A percentile compares a stretch with the other conserved stretches of the same genome.
Evolutionary conservation across 2,113 vertebrate genomes (phyloP).

Genomic region (Tragelaphus scriptus): DNA sequence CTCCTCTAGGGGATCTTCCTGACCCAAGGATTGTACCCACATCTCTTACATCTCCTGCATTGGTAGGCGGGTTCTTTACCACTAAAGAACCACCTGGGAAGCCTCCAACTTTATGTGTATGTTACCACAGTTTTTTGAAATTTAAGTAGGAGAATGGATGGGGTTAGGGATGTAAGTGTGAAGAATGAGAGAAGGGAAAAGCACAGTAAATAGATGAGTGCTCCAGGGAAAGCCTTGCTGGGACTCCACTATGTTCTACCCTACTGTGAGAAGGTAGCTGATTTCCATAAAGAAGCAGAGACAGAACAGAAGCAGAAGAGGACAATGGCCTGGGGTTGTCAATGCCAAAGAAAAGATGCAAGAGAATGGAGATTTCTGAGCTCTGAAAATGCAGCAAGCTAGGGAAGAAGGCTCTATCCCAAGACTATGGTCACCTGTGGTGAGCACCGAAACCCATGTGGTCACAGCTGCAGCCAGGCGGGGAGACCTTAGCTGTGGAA

Average conservation of each 20-base stretch:
- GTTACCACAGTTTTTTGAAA: neutral
- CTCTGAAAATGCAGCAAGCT: neutral
- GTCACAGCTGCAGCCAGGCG: neutral
- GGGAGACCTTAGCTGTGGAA: neutral
- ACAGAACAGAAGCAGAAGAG: neutral
- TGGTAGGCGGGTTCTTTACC: neutral
- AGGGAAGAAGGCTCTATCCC: neutral
- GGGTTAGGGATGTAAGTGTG: neutral
- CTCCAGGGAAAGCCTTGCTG: neutral
- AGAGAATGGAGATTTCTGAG: slow-evolving; percentile 15
- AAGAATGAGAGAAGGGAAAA: neutral
- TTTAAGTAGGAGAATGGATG: neutral
- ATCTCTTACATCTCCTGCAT: neutral
- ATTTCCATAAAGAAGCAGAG: neutral
- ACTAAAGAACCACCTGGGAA: neutral
- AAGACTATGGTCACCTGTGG: neutral
- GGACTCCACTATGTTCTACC: neutral
- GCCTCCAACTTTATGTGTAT: neutral
- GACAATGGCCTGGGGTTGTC: neutral
- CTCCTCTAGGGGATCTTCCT: neutral
- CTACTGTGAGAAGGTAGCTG: neutral
- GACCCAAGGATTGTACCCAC: neutral
- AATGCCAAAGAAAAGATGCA: neutral
- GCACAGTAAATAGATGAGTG: neutral
- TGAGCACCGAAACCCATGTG: neutral